Base-by-base conservation (phyloP, 2,888 invertebrate species). In the Oscheius sp. region DNA sequence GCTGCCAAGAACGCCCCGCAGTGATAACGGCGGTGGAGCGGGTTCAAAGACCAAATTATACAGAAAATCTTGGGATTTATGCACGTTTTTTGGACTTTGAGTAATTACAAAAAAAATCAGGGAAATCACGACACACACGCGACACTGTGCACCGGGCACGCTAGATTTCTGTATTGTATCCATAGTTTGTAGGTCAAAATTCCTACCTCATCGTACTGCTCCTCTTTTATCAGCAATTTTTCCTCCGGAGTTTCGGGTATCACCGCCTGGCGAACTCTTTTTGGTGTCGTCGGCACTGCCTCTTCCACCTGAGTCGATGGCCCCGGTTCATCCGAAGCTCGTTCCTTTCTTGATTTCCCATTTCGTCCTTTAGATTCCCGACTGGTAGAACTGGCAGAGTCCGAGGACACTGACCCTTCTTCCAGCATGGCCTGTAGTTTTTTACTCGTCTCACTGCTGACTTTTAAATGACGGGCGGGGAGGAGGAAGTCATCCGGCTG, bases 231-330 rank as follows among this genome's bases (percentile, higher is more conserved):
- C 35, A 58, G 68, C 18, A 75, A 70, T 46, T 82, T 82, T 45
- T 82, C 82, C 46, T 82, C 82, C 7, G 82, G 82, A 6, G 82
- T 82, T 46, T 80, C 82, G 21, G 76, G 76, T 21, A 82, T 79
- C 1, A 66, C 18, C 23, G 23, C 29, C 16, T 21, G 13, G 16
- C 27, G 25, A 6, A 6, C 6, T 69, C 69, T 18, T n/a, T 55
- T 55, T 6, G 69, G 27, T 16, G 69, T 23, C 6, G 41, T 35
- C 7, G 52, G 52, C 9, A 13, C n/a, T 13, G 49, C 6, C 3
- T 25, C 58, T 25, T 61, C 21, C 13, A 25, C 16, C 61, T 7
- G 43, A 1, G 61, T 61, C 13, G 61, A 35, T 18, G 18, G 18
- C 18, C 43, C 56, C 21, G 69, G 55, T 16, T 74, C 70, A 27